Percentiles rank a stretch among this genome's conserved stretches.
These are phyloP conservation scores for Steatocranus sp. DNA, from an alignment of 2,797 vertebrate genomes.

Conservation along the genomic window DNA sequence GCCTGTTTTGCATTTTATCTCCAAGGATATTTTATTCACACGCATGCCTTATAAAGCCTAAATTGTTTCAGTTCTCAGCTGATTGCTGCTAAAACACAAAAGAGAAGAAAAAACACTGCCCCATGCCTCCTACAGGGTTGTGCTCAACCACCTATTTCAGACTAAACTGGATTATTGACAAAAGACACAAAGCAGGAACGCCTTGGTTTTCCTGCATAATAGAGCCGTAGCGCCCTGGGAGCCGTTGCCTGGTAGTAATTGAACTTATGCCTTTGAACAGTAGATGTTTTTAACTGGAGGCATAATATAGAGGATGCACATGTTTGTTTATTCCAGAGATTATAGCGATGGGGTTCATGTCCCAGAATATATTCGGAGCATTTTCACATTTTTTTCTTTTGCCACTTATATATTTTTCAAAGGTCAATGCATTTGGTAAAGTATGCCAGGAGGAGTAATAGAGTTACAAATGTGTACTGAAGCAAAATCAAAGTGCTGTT, in stretches of 20 bases:
- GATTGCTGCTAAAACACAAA: conserved; percentile 70
- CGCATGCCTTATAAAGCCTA: conserved; percentile 72
- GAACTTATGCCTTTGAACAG: conserved; percentile 67
- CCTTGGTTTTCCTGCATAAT: conserved; percentile 63
- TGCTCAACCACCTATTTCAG: conserved; percentile 82
- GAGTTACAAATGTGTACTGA: conserved; percentile 14
- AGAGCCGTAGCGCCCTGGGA: conserved; percentile 42
- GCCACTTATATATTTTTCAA: not conserved
- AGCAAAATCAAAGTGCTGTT: conserved; percentile 23
- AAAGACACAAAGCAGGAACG: conserved; percentile 71
- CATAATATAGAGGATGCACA: conserved; percentile 38
- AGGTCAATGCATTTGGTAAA: not conserved
- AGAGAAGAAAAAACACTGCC: conserved; percentile 14
- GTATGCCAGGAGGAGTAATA: not conserved
- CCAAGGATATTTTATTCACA: conserved; percentile 72
- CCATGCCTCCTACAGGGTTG: conserved; percentile 64
- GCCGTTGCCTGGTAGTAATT: conserved; percentile 63
- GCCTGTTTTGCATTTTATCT: conserved; percentile 74
- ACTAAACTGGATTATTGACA: conserved; percentile 81
- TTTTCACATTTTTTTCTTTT: not conserved
- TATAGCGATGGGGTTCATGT: conserved; percentile 5
- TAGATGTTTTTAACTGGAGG: conserved; percentile 56
- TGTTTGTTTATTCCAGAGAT: conserved; percentile 54
- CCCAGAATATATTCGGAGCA: not conserved
- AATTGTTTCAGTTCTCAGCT: conserved; percentile 76